Evolutionary conservation across 2,888 invertebrate species (phyloP).

Genomic region (Dasysyrphus tricinctus): DNA sequence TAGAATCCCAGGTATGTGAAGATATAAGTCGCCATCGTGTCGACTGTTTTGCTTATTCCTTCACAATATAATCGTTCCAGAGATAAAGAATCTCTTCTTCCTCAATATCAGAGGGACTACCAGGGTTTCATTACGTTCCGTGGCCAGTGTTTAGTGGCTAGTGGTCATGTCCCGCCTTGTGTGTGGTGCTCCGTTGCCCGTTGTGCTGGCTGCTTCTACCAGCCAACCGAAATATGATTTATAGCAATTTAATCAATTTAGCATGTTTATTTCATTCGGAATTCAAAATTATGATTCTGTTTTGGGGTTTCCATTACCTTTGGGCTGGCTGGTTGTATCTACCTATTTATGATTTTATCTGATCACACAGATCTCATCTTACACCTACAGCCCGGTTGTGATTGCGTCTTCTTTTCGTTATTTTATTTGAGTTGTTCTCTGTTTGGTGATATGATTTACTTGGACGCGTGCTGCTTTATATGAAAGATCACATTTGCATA

Average conservation of each 20-base stretch:
- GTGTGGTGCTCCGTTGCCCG: conserved; percentile 24
- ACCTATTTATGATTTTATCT: conserved; percentile 63
- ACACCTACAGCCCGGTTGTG: conserved; percentile 61
- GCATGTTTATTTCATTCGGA: conserved; percentile 79
- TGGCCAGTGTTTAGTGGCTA: neutral
- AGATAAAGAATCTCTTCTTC: conserved; percentile 72
- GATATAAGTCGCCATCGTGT: conserved; percentile 63
- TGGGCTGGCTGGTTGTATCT: conserved; percentile 18
- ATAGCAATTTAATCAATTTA: conserved; percentile 83
- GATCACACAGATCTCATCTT: conserved; percentile 69
- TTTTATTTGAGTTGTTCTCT: conserved; percentile 64
- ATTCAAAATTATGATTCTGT: conserved; percentile 72
- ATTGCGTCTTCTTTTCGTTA: conserved; percentile 19
- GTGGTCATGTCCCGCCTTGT: conserved; percentile 12
- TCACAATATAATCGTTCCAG: conserved; percentile 61
- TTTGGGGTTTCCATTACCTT: conserved; percentile 68
- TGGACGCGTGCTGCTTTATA: conserved; percentile 73
- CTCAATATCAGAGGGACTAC: conserved; percentile 51
- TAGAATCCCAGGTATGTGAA: conserved; percentile 31
- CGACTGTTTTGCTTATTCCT: conserved; percentile 66
- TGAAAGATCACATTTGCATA: conserved; percentile 67
- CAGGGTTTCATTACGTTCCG: conserved; percentile 21
- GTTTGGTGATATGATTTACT: conserved; percentile 68
- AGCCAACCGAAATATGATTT: conserved; percentile 80
- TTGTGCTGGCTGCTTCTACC: conserved; percentile 20